Conservation (phyloP, 2,797 vertebrate species). For the Simalia tracyae region DNA sequence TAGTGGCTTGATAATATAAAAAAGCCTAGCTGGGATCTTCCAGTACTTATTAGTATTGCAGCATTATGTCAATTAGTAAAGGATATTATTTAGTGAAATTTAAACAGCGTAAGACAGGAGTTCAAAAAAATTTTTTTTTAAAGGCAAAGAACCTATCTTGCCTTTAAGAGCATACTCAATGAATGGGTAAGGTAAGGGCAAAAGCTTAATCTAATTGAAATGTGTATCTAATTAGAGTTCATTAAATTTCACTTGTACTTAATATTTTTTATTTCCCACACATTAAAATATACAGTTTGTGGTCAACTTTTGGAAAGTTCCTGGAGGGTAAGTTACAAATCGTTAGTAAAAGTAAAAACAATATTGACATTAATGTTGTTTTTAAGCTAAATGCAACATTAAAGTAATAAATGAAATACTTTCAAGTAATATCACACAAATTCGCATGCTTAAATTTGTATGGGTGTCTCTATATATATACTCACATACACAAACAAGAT, state of each 20-base stretch:
- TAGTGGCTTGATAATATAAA: neutral
- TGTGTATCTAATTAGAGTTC: no score
- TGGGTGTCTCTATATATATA: neutral
- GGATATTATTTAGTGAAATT: neutral
- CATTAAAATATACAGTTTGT: no score
- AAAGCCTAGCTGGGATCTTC: neutral
- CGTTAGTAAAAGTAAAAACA: neutral
- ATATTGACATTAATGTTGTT: neutral
- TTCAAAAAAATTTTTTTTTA: no score
- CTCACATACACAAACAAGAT: neutral
- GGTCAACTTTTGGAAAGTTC: no score
- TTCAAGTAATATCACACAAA: neutral
- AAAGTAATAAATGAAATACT: neutral
- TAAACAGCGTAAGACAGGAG: no score
- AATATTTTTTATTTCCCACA: no score
- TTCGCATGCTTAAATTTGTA: neutral
- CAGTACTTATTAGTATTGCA: conserved; percentile 29
- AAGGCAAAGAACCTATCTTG: no score
- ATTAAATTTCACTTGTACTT: no score
- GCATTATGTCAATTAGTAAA: neutral
- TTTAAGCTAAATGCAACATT: neutral
- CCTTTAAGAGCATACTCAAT: no score
- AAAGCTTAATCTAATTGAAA: no score
- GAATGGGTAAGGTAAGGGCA: no score
- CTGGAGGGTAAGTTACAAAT: no score